Evolutionary conservation across 2,888 invertebrate genomes (phyloP), one percentile per base, ranked within the genome.

Genomic region (Arge pagana): DNA sequence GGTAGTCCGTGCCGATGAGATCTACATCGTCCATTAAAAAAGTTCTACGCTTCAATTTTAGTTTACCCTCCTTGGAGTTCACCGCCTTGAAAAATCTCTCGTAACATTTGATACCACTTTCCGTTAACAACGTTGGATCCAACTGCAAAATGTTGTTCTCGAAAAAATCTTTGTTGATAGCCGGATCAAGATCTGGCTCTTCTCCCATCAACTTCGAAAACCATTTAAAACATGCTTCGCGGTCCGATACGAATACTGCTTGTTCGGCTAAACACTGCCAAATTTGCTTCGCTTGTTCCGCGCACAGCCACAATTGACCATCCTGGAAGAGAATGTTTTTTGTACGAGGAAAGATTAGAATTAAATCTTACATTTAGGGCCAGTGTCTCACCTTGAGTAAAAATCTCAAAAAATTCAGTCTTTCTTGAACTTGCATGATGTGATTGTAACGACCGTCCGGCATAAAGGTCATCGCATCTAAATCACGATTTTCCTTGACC

Each of bases 141-240:
- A 97, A 82, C 70, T 92, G 92, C 63, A 97, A 83, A 63, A 97
- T 89, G 72, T 96, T 96, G 67, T 90, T 89, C 77, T 95, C 93
- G 80, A 97, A 97, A 80, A 98, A 98, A 76, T 94, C 93, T 74
- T 90, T 86, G 70, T 94, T 95, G 51, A 96, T 94, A 63, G 94
- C 93, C 1, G 96, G 96, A 79, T 97, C 97, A 49, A 97, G 79
- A 77, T 97, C 97, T 1, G 96, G 96, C 72, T 97, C 96, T 64
- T 96, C 96, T 13, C 93, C 93, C 94, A 95, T 94, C 28, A 95
- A 79, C 79, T 96, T 96, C 30, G 96, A 93, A 80, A 96, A 97
- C 97, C 97, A 97, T 67, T 93, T 91, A 79, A 97, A 98, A 78
- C 97, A 96, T 24, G 96, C 93, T 77, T 98, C 97, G 30, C 96